phyloP scores from a whole-genome alignment of 2,113 vertebrate species.

The Thamnaconus septentrionalis region DNA sequence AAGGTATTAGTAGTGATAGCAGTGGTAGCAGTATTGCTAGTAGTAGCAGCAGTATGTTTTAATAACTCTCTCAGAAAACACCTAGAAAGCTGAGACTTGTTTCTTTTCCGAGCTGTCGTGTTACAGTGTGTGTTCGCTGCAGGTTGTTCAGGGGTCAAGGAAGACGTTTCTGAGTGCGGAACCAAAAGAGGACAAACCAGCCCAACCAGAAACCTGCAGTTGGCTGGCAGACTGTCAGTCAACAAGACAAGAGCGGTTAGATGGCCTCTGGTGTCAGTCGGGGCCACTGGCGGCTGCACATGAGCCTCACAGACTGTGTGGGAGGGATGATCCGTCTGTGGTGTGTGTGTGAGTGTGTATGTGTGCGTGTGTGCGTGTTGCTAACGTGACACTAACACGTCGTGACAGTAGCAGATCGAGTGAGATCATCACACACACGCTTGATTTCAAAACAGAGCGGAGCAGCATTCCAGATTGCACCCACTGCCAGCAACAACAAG shows the following conservation, averaged over 20 bases:
- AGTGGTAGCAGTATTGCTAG: no score
- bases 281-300: slow-evolving; percentile 4
- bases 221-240: slow-evolving; percentile 19
- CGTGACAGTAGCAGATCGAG: neutral
- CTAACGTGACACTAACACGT: neutral
- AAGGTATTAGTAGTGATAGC: no score
- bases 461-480: no score
- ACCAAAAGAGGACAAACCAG: slow-evolving; percentile 43
- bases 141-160: slow-evolving; percentile 27
- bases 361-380: no score
- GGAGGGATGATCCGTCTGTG: slow-evolving; percentile 7
- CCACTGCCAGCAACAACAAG: no score
- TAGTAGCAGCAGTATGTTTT: no score
- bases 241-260: slow-evolving; percentile 25
- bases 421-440: no score
- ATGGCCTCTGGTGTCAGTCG: slow-evolving; percentile 6
- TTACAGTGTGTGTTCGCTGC: neutral
- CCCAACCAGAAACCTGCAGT: slow-evolving; percentile 39
- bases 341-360: no score
- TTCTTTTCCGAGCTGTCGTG: neutral
- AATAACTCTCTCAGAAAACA: no score
- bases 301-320: neutral
- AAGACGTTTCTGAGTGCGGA: slow-evolving; percentile 10
- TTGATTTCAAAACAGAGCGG: no score
- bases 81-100: no score